Base-by-base conservation (phyloP, 2,888 invertebrate species). In the Neoascia interrupta region DNA sequence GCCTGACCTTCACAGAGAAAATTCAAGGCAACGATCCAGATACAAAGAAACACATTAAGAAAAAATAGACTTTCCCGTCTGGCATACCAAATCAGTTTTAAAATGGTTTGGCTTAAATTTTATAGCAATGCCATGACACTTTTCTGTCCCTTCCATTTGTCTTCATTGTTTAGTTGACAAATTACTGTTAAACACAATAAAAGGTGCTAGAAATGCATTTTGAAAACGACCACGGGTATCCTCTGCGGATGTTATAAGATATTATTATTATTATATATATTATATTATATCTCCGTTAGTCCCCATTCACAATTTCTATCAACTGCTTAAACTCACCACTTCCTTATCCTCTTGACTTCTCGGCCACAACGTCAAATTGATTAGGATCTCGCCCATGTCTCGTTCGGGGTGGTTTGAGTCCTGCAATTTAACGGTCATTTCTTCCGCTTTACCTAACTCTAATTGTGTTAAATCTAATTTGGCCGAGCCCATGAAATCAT, bases 401-500 rank as follows among this genome's bases (percentile, higher is more conserved):
- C 93, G 92, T 19, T 85, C 86, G 1, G 85, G 84, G 56, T 85
- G 86, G 75, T 83, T 84, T 0, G 94, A 93, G 86, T 97, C 97
- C 81, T 93, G 93, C 15, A 98, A 91, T 82, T 94, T 92, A 49
- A 99, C 90, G 63, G 91, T 92, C 81, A 98, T 87, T 84, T 98
- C 97, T 83, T 92, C 93, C 1, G 92, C 89, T 75, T 93, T 90
- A 47, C 93, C 94, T 53, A 96, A 90, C 84, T 97, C 97, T 81
- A 98, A 87, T 41, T 93, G 92, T 0, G 95, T 94, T 60, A 98
- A 91, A 87, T 97, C 96, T 82, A 99, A 88, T 81, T 92, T 92
- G 5, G 96, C 95, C 54, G 95, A 92, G 1, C 99, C 99, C 97
- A 99, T 98, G 87, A 98, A 98, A 90, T 99, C 99, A 87, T 99